A percentile compares a stretch with the other conserved stretches of the same genome.
Evolutionary conservation across 37 sponge, comb jelly and placozoan genomes (phyloP).

Genomic region (Beroe ovata): DNA sequence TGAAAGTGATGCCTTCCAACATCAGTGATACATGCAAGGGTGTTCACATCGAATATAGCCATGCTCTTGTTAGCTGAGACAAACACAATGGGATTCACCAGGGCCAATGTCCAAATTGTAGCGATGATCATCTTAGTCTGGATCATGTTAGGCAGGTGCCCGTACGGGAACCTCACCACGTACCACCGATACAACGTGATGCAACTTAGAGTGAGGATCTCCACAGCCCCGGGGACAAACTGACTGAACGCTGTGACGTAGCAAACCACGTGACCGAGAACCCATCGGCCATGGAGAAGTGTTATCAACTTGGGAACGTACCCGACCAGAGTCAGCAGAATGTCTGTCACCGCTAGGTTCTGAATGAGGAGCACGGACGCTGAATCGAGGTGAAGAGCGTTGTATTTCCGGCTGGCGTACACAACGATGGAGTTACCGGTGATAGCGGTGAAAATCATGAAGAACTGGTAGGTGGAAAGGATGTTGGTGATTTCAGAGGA

Average conservation of each 20-base stretch:
- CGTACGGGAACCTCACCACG: slow-evolving; percentile 29
- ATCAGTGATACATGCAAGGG: slow-evolving; percentile 8
- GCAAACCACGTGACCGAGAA: slow-evolving; percentile 24
- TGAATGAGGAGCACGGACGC: slow-evolving; percentile 45
- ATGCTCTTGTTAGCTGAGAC: slow-evolving; percentile 30
- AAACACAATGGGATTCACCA: slow-evolving; percentile 1
- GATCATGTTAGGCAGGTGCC: background rate
- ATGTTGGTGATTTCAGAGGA: background rate
- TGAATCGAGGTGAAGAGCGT: slow-evolving; percentile 51
- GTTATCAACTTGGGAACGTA: slow-evolving; percentile 51
- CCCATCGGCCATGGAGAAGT: slow-evolving; percentile 7
- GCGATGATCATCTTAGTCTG: slow-evolving; percentile 15
- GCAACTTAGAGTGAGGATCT: slow-evolving; percentile 42
- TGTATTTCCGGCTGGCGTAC: slow-evolving; percentile 45
- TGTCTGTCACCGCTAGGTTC: slow-evolving; percentile 48
- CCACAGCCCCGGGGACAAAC: slow-evolving; percentile 57
- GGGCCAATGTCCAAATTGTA: background rate
- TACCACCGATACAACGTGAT: slow-evolving; percentile 33
- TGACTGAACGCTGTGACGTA: slow-evolving; percentile 40
- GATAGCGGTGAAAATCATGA: slow-evolving; percentile 34
- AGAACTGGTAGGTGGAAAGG: slow-evolving; percentile 63
- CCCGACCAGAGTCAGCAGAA: background rate
- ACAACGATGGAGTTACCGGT: slow-evolving; percentile 46
- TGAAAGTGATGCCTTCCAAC: background rate
- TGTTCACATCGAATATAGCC: slow-evolving; percentile 53